Base-by-base conservation (phyloP, 2,888 invertebrate species). In the Adelphocoris suturalis region DNA sequence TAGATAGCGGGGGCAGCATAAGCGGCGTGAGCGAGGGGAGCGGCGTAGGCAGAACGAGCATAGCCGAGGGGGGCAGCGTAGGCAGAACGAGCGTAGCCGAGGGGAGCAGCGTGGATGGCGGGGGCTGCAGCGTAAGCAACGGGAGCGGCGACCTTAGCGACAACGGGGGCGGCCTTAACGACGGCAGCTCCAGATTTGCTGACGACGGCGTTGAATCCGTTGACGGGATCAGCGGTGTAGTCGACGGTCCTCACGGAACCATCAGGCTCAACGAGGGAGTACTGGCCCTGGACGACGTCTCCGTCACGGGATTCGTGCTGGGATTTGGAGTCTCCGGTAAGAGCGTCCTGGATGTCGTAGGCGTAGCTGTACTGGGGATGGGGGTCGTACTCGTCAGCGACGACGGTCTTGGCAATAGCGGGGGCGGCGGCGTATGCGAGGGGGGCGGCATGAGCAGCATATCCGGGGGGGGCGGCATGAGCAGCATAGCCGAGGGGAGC, bases 331-430 rank as follows among this genome's bases (percentile, higher is more conserved):
- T 84, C 84, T 7, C 84, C 84, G 57, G 84, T 84, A 2, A 84
- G 23, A 27, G 84, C 57, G 27, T 84, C 84, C 28, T 84, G 52
- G 84, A 84, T 84, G 84, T 84, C 84, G 28, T 84, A 84, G 28
- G 84, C 84, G 84, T 84, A 84, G 57, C 84, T 84, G 84, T 84
- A 84, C 61, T 90, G 90, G 52, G 90, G 88, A 28, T 86, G 55
- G 28, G 91, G 91, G 90, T 92, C 92, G 91, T 92, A 92, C 61
- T 91, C 91, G 86, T 91, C 90, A 76, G 89, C 57, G 61, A 89
- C 80, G 57, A 86, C 86, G 68, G 86, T 86, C 86, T 86, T 86
- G 86, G 23, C 28, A 46, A 86, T 19, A 19, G 68, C 86, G 19
- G 85, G 85, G 19, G 86, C 68, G 90, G 89, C n/a, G n/a, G n/a